Evolutionary conservation across 2,113 vertebrate species (phyloP), one percentile per base, ranked within the genome.

Genomic region (Fulmarus glacialis): DNA sequence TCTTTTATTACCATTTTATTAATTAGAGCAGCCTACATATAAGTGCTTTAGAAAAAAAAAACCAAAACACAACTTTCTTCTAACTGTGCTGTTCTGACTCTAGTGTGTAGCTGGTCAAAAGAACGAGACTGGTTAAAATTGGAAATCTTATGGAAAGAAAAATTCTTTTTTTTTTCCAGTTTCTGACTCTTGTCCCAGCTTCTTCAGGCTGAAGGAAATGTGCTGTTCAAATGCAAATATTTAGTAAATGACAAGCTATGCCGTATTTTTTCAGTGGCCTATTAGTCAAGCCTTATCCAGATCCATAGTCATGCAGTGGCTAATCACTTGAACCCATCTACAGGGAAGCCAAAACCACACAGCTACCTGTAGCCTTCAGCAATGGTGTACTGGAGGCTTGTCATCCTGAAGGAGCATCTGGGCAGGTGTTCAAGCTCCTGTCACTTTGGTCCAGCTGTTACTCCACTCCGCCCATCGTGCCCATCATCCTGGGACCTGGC

Each of bases 161-260:
- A 87, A 47, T 19, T 27, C 7, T 73, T 68, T 68, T 63, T 23
- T 24, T 63, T 52, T n/a, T 74, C n/a, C 38, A 66, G 18, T 24
- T 92, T 89, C 67, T 77, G 34, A 40, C 38, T 67, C 64, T 40
- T 40, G 38, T 63, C 43, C 52, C 8, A 5, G 45, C 71, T 94
- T 83, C 67, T 59, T 34, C 43, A 53, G 66, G 56, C 73, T 79
- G 89, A 87, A 92, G 58, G 53, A 95, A 95, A 92, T 11, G 38
- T 42, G 47, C 70, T 55, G 48, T 43, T 89, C 80, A 94, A 80
- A 82, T 2, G 6, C 38, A 87, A 91, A 72, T 82, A 78, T 79
- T 74, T 67, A 87, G 40, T 26, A 92, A 92, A 82, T 21, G 7
- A 79, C 43, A 87, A 90, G 64, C 68, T 71, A 29, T 21, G 68